Evolutionary conservation across 2,888 invertebrate genomes (phyloP).

Genomic region (Coremacera marginata): DNA sequence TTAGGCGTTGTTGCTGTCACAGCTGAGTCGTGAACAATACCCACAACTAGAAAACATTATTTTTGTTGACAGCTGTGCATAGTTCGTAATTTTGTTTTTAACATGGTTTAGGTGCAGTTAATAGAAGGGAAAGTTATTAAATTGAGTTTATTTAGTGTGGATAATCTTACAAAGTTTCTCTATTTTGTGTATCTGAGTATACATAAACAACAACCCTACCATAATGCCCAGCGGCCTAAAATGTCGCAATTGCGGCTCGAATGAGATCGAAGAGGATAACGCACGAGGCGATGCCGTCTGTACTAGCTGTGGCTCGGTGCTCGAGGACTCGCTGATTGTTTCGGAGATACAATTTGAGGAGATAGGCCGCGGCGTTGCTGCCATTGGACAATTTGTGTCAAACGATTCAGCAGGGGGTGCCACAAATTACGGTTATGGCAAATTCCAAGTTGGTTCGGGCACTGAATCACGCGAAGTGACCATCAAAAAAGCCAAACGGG

Average conservation of each 20-base stretch:
- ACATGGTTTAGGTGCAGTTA: background rate
- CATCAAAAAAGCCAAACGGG: slow-evolving; percentile 86
- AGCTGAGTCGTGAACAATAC: background rate
- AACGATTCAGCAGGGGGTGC: slow-evolving; percentile 89
- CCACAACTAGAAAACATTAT: background rate
- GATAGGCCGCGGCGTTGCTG: slow-evolving; percentile 87
- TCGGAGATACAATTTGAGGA: slow-evolving; percentile 97
- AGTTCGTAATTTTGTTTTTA: background rate
- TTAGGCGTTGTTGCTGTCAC: background rate
- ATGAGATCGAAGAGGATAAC: slow-evolving; percentile 94
- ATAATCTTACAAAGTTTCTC: background rate
- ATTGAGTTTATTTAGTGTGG: background rate
- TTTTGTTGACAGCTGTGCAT: background rate
- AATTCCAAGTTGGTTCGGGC: slow-evolving; percentile 83
- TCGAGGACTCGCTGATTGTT: slow-evolving; percentile 97
- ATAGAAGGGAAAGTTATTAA: too few relatives aligned
- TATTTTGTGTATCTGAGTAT: background rate
- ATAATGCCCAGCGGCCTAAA: slow-evolving; percentile 75
- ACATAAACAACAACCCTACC: background rate
- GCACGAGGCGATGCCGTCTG: slow-evolving; percentile 95
- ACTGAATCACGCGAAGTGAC: slow-evolving; percentile 95
- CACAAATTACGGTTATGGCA: slow-evolving; percentile 81
- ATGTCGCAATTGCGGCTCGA: slow-evolving; percentile 88
- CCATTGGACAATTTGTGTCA: slow-evolving; percentile 94
- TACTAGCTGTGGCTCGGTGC: slow-evolving; percentile 93